Evolutionary conservation across 2,113 vertebrate species (phyloP).

Genomic region (Equus quagga): DNA sequence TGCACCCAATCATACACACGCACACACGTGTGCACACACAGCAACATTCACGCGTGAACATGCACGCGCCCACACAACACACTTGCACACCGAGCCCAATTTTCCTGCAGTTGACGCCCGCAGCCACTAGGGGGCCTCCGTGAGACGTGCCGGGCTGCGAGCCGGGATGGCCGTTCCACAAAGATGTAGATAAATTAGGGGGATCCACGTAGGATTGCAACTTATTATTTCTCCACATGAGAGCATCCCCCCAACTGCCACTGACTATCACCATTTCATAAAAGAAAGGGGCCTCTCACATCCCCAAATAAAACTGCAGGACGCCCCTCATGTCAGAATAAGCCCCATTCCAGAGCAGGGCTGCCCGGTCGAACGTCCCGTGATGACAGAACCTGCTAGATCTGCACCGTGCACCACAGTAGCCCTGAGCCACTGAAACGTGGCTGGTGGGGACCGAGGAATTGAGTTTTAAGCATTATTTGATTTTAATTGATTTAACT

Average conservation of each 20-base stretch:
- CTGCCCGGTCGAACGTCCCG: neutral
- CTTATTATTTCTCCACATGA: neutral
- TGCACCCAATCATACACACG: too few relatives aligned
- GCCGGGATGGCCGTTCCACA: too few relatives aligned
- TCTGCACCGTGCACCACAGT: neutral
- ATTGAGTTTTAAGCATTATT: neutral
- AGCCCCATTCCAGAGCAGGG: fast-evolving
- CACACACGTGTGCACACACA: too few relatives aligned
- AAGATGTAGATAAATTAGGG: too few relatives aligned
- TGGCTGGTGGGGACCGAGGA: neutral
- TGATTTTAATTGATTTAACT: neutral
- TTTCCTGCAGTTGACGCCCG: neutral
- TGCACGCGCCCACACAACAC: too few relatives aligned
- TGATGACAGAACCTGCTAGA: neutral
- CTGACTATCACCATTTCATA: neutral
- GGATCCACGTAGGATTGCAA: neutral
- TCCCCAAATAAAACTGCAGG: neutral
- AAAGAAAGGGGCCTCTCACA: neutral
- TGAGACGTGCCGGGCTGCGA: neutral
- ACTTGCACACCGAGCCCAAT: neutral
- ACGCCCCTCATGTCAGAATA: neutral
- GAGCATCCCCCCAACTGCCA: neutral
- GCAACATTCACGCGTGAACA: too few relatives aligned
- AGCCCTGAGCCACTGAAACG: neutral
- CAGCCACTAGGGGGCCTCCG: neutral